Evolutionary conservation across 2,113 vertebrate species (phyloP).

Genomic region (Pseudopipra pipra): DNA sequence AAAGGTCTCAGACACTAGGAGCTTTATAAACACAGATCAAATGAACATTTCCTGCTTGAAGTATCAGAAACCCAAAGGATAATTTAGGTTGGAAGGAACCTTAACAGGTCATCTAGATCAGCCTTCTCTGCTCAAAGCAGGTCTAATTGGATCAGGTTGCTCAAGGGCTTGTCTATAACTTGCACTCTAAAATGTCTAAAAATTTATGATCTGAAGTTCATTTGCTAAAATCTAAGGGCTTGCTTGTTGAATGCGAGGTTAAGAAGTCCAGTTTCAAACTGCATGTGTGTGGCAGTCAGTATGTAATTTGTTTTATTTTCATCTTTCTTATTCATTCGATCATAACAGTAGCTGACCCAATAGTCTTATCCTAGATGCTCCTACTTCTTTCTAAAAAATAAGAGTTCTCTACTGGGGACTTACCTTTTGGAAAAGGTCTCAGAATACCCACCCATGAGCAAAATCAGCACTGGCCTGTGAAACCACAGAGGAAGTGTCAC

Average conservation of each 20-base stretch:
- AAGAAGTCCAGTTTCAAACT: neutral
- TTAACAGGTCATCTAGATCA: neutral
- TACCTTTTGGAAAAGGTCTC: neutral
- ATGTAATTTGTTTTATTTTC: neutral
- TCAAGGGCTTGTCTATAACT: neutral
- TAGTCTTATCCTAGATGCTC: neutral
- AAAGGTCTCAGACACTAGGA: neutral
- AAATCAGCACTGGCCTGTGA: neutral
- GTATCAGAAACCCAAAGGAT: neutral
- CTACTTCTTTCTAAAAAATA: neutral
- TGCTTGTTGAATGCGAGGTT: neutral
- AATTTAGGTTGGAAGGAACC: neutral
- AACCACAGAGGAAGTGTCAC: neutral
- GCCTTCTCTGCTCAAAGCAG: neutral
- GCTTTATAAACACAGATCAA: constrained; percentile 17
- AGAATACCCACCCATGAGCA: neutral
- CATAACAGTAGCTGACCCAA: neutral
- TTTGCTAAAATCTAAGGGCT: constrained; percentile 25
- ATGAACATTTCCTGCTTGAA: neutral
- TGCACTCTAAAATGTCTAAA: neutral
- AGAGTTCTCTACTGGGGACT: neutral
- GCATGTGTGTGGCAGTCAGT: neutral
- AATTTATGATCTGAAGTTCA: constrained; percentile 16
- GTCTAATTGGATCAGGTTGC: constrained; percentile 7
- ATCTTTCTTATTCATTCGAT: neutral